phyloP scores from a whole-genome alignment of 2,797 vertebrate species.

The Mastacembelus armatus region DNA sequence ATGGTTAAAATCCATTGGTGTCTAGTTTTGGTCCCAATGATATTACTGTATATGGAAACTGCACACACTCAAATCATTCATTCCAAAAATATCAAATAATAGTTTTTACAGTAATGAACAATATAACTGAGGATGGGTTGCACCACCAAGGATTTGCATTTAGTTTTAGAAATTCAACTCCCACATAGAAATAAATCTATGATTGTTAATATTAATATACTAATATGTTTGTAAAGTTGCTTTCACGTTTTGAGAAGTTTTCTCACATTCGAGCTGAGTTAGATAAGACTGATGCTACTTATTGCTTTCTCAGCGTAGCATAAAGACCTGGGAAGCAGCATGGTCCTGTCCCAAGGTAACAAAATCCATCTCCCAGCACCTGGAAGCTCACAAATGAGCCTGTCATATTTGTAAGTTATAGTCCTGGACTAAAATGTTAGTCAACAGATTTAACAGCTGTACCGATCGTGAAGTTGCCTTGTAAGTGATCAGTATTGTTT shows the following conservation, averaged over 20 bases:
- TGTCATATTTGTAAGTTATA: no score
- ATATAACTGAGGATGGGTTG: neutral
- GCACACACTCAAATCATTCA: conserved; percentile 1
- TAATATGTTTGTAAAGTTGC: no score
- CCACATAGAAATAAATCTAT: neutral
- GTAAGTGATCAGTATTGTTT: no score
- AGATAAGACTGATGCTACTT: no score
- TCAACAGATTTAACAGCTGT: no score
- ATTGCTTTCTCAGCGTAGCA: neutral
- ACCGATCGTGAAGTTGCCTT: no score
- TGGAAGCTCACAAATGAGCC: neutral
- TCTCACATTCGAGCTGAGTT: no score
- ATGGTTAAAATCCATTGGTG: neutral
- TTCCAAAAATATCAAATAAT: neutral
- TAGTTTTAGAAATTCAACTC: neutral
- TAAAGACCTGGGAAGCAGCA: neutral
- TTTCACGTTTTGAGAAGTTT: neutral
- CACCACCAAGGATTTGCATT: neutral
- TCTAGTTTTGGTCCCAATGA: neutral
- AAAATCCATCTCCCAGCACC: no score
- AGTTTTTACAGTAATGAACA: neutral
- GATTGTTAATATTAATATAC: no score
- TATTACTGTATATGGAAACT: neutral
- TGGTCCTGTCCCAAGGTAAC: no score
- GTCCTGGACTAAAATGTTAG: no score